Conservation (phyloP, 2,888 invertebrate genomes). For the Agrypnus murinus region DNA sequence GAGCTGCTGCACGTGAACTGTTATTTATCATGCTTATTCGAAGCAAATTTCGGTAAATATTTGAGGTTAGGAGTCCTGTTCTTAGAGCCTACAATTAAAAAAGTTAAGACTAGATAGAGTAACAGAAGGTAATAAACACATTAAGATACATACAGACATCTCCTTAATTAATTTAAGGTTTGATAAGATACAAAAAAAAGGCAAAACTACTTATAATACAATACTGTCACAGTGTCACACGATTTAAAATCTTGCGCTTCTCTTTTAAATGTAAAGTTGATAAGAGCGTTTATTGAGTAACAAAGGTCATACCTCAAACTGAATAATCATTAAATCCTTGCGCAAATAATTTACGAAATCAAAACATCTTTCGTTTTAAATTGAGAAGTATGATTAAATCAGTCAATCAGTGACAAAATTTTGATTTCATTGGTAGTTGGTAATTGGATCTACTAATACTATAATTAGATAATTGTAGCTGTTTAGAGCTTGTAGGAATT, state of each 20-base stretch:
- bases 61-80: conserved; percentile 30
- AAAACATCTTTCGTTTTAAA: conserved; percentile 57
- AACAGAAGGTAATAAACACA: no score
- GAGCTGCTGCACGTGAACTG: conserved; percentile 32
- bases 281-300: not conserved
- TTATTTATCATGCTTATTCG: not conserved
- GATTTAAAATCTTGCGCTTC: no score
- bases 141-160: conserved; percentile 14
- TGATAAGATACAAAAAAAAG: not conserved
- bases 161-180: not conserved
- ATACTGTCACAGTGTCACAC: not conserved
- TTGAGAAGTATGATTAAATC: no score
- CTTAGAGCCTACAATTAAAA: conserved; percentile 28
- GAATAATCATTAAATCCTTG: no score
- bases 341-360: no score
- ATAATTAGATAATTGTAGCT: no score
- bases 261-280: not conserved
- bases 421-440: no score
- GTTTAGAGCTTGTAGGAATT: no score
- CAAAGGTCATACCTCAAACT: conserved; percentile 23
- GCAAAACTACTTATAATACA: not conserved
- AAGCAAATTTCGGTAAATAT: conserved; percentile 9
- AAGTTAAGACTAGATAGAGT: no score
- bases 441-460: no score
- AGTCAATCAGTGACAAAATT: no score